Percentiles rank a stretch among this genome's conserved stretches.
These are phyloP conservation scores for Taenioides sp. DNA, from an alignment of 2,797 vertebrate species.

Conservation along the genomic window DNA sequence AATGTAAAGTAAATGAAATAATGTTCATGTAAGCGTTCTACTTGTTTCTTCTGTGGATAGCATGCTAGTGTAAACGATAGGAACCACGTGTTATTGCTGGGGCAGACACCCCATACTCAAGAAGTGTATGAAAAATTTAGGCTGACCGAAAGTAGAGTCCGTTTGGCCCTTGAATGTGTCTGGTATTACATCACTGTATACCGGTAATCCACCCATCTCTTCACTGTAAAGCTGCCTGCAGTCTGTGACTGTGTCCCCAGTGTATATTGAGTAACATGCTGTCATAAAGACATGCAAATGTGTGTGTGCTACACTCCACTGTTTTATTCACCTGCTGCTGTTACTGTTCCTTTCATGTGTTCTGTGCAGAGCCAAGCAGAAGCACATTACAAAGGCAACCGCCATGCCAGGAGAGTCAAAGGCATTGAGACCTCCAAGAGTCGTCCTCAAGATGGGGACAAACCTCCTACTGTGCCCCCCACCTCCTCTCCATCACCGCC, in stretches of 20 bases:
- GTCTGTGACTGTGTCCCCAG: conserved; percentile 33
- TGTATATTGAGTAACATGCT: conserved; percentile 49
- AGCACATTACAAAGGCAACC: conserved; percentile 94
- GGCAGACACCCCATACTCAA: background rate
- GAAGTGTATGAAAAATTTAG: conserved; percentile 3
- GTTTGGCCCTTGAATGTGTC: conserved; percentile 13
- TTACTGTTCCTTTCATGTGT: conserved; percentile 21
- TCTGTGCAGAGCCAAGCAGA: conserved; percentile 88
- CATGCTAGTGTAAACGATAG: background rate
- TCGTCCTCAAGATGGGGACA: conserved; percentile 85
- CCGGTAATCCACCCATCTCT: conserved; percentile 41
- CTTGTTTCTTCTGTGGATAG: background rate
- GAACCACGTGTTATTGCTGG: background rate
- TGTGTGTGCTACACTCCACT: conserved; percentile 24
- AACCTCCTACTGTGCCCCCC: conserved; percentile 67
- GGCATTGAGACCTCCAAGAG: conserved; percentile 92
- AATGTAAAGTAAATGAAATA: background rate
- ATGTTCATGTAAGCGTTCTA: background rate
- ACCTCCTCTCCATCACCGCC: conserved; percentile 74
- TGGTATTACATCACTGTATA: conserved; percentile 20
- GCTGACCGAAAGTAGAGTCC: background rate
- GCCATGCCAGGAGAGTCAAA: conserved; percentile 91
- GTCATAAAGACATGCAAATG: conserved; percentile 23
- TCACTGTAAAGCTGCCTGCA: conserved; percentile 34
- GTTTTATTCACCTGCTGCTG: conserved; percentile 40